A percentile compares a stretch with the other conserved stretches of the same genome.
phyloP scores from a whole-genome alignment of 2,113 vertebrate genomes.

The Coregonus clupeaformis region DNA sequence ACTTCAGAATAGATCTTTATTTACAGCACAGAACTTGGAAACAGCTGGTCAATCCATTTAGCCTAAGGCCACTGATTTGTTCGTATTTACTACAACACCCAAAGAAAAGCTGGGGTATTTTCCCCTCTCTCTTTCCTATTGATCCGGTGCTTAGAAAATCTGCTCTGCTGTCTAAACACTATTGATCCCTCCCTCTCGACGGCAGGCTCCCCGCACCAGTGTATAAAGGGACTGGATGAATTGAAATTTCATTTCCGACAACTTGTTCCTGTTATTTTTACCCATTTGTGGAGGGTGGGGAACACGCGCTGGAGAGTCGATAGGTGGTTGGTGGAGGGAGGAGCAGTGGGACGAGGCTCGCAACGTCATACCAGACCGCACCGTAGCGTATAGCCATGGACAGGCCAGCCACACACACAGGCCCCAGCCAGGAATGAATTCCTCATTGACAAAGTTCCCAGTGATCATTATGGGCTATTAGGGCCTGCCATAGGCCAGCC shows the following conservation, averaged over 20 bases:
- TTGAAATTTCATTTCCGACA: slow-evolving; percentile 91
- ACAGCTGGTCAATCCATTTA: slow-evolving; percentile 86
- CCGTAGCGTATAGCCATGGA: neutral
- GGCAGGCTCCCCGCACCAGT: slow-evolving; percentile 78
- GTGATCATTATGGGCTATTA: slow-evolving; percentile 21
- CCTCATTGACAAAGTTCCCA: slow-evolving; percentile 21
- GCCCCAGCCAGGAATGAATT: neutral
- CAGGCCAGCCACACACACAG: neutral
- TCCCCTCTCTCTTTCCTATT: slow-evolving; percentile 82
- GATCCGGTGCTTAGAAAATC: slow-evolving; percentile 89
- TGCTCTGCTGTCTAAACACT: slow-evolving; percentile 91
- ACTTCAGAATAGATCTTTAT: slow-evolving; percentile 79
- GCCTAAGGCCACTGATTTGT: slow-evolving; percentile 88
- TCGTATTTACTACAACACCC: slow-evolving; percentile 83
- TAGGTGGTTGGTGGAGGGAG: neutral
- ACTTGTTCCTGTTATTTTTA: slow-evolving; percentile 90
- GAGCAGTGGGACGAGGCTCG: neutral
- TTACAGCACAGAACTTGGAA: slow-evolving; percentile 80
- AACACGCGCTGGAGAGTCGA: slow-evolving; percentile 64
- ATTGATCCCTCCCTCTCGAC: slow-evolving; percentile 85
- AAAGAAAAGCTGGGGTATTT: slow-evolving; percentile 79
- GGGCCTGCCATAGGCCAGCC: neutral
- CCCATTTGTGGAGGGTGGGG: slow-evolving; percentile 69
- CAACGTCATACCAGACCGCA: neutral
- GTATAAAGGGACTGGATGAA: slow-evolving; percentile 89